These are phyloP conservation scores for Crambe crambe DNA, from an alignment of 37 sponge, comb jelly and placozoan genomes.

Conservation along the genomic window DNA sequence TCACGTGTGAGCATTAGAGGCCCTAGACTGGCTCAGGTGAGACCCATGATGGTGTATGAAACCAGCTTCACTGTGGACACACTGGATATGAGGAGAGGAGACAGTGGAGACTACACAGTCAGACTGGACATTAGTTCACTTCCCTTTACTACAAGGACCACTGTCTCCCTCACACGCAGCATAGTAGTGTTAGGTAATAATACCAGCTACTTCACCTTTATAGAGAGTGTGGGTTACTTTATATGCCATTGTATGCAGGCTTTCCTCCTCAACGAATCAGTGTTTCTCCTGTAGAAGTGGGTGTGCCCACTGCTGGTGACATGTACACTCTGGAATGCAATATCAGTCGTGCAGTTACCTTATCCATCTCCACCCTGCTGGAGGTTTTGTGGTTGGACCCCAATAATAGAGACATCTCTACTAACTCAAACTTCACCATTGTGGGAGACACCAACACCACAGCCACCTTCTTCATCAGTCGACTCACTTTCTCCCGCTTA, in stretches of 20 bases:
- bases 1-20: background rate
- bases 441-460: background rate
- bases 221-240: background rate
- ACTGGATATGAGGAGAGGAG: background rate
- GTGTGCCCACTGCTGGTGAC: conserved; percentile 15
- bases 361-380: background rate
- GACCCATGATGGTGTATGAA: background rate
- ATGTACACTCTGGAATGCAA: conserved; percentile 4
- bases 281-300: background rate
- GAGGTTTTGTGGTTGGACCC: conserved; percentile 5
- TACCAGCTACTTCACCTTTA: background rate
- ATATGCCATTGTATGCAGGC: background rate
- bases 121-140: background rate
- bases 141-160: conserved; percentile 6
- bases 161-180: background rate
- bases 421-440: background rate
- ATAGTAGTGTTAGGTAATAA: background rate
- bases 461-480: background rate
- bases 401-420: background rate
- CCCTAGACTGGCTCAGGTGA: background rate
- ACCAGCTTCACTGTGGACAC: conserved; percentile 1
- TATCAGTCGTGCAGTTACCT: background rate
- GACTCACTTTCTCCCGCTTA: background rate
- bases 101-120: conserved; percentile 6
- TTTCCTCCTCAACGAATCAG: conserved; percentile 6